Evolutionary conservation across 2,113 vertebrate genomes (phyloP).

Genomic region (Corydoras maculifer): DNA sequence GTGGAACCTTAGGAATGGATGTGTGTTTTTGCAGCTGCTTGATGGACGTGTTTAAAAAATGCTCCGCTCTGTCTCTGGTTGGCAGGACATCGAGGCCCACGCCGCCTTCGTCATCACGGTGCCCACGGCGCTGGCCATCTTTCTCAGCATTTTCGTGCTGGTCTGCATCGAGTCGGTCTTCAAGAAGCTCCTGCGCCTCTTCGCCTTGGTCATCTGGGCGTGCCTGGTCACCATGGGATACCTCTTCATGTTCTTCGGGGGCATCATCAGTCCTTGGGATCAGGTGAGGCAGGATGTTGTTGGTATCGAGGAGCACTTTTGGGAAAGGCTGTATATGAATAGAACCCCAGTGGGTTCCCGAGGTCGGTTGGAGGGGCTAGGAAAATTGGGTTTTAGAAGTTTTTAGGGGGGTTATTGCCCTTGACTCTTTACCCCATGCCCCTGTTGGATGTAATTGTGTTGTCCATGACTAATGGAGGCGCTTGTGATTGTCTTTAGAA

Average conservation of each 20-base stretch:
- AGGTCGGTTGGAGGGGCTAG: too few relatives aligned
- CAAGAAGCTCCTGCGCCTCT: constrained; percentile 89
- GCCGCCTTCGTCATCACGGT: constrained; percentile 94
- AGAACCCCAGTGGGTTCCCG: too few relatives aligned
- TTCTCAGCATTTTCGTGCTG: constrained; percentile 91
- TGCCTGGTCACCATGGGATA: constrained; percentile 95
- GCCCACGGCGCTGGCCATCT: constrained; percentile 90
- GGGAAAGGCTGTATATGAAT: too few relatives aligned
- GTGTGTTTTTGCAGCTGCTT: too few relatives aligned
- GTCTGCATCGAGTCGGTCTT: constrained; percentile 94
- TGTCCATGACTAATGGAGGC: too few relatives aligned
- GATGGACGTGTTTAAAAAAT: neutral
- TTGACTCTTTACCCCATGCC: too few relatives aligned
- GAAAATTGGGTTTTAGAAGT: too few relatives aligned
- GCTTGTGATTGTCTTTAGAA: too few relatives aligned
- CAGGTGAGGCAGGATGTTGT: constrained; percentile 73
- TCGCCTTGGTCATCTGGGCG: constrained; percentile 91
- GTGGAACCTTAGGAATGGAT: too few relatives aligned
- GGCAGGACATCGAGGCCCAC: constrained; percentile 86
- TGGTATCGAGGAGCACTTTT: neutral
- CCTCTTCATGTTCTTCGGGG: constrained; percentile 95
- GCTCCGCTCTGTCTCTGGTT: constrained; percentile 32
- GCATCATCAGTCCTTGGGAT: constrained; percentile 93
- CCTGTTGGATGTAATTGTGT: too few relatives aligned
- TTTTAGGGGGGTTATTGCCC: too few relatives aligned